Percentiles rank a stretch among this genome's conserved stretches.
These are phyloP conservation scores for Characodon lateralis DNA, from an alignment of 2,797 vertebrate genomes.

Conservation along the genomic window DNA sequence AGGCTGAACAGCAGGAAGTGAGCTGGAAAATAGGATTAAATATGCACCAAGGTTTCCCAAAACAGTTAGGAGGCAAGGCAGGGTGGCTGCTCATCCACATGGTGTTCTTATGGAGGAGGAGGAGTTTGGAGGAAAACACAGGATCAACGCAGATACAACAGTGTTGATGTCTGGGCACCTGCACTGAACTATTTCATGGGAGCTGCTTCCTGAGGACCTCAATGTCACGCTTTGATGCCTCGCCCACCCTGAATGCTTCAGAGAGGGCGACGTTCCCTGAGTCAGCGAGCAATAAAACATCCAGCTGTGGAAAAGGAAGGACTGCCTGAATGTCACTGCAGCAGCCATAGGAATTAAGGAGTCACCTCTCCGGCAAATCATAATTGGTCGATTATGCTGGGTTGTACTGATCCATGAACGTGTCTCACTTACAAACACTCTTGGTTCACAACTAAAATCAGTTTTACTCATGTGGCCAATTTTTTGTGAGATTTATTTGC, in stretches of 20 bases:
- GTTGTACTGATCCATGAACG: not conserved
- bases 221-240: conserved; percentile 50
- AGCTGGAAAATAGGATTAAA: conserved; percentile 63
- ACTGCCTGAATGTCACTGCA: conserved; percentile 54
- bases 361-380: not conserved
- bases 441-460: not conserved
- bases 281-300: conserved; percentile 54
- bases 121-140: not conserved
- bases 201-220: conserved; percentile 27
- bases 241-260: conserved; percentile 23
- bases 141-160: conserved; percentile 13
- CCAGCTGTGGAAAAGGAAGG: conserved; percentile 54
- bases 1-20: conserved; percentile 37
- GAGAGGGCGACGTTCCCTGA: conserved; percentile 33
- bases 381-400: not conserved
- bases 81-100: conserved; percentile 6
- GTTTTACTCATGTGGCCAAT: not conserved
- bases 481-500: not conserved
- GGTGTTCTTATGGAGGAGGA: not conserved
- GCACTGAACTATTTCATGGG: conserved; percentile 45
- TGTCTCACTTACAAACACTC: not conserved
- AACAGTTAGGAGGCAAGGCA: conserved; percentile 23
- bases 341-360: conserved; percentile 18
- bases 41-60: conserved; percentile 33
- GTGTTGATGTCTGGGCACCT: conserved; percentile 26